Evolutionary conservation across 2,888 invertebrate species (phyloP).

Genomic region (Synergus laeviventris): DNA sequence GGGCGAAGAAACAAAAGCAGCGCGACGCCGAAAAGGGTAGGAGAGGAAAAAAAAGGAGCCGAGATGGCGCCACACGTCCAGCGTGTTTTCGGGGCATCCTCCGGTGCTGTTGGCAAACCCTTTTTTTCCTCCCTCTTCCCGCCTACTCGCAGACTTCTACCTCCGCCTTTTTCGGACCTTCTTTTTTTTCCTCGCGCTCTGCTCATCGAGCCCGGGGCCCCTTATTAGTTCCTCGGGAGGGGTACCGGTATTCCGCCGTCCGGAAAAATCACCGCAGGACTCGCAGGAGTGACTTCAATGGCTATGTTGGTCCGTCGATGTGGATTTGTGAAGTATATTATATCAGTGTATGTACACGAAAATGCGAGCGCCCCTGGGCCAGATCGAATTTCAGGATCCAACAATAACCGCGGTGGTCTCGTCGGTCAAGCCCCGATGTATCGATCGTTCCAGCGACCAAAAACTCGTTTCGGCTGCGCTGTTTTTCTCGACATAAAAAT

Average conservation of each 20-base stretch:
- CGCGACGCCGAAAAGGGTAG: conserved; percentile 57
- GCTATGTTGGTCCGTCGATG: neutral
- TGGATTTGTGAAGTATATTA: neutral
- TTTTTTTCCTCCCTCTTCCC: conserved; percentile 58
- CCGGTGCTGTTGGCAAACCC: conserved; percentile 70
- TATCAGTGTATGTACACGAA: conserved; percentile 9
- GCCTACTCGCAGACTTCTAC: conserved; percentile 37
- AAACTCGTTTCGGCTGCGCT: conserved; percentile 36
- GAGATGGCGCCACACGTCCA: conserved; percentile 75
- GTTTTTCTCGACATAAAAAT: conserved; percentile 40
- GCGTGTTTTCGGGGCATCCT: conserved; percentile 74
- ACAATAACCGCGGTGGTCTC: conserved; percentile 39
- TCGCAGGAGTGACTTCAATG: neutral
- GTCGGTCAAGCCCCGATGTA: conserved; percentile 38
- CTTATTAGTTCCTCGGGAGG: conserved; percentile 16
- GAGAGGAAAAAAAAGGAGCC: conserved; percentile 68
- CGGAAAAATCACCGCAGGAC: conserved; percentile 12
- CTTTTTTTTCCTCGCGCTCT: conserved; percentile 36
- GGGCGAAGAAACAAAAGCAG: conserved; percentile 73
- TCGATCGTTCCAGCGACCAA: conserved; percentile 34
- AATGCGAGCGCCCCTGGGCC: conserved; percentile 30
- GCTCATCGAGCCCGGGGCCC: conserved; percentile 15
- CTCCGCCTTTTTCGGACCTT: conserved; percentile 38
- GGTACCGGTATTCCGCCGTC: conserved; percentile 6
- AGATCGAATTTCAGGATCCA: conserved; percentile 38